Base-by-base conservation (phyloP, 2,888 invertebrate genomes). In the Pammene aurita region DNA sequence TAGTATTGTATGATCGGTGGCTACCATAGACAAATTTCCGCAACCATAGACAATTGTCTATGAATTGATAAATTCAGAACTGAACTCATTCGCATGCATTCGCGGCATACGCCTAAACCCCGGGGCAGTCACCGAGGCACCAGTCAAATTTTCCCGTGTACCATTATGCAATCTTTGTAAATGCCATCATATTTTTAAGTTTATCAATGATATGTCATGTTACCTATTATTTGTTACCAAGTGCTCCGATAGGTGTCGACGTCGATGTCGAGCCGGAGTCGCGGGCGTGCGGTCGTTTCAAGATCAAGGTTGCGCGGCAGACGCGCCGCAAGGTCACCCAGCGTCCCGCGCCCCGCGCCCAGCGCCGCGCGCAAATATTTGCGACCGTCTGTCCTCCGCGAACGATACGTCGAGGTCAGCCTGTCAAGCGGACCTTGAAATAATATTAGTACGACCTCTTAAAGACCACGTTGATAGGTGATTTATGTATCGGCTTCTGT, bases 391-490 rank as follows among this genome's bases (percentile, higher is more conserved):
- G 92, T 92, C 92, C 92, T 90, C 91, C 89, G 86, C 90, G 92
- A 90, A 92, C 92, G 92, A 92, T 92, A 92, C 86, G 89, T 86
- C 90, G 92, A 92, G 92, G 92, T 92, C 92, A 88, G 83, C 82
- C 84, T 84, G 89, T 84, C 87, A 87, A 83, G 74, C 82, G 87
- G 88, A 91, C 92, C 92, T 92, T 92, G 89, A 87, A 88, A 87
- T 84, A 86, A 86, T 89, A 89, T 86, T 86, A 87, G 70, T 84
- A 85, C 88, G 89, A 89, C 88, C 90, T 89, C 89, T 80, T 83
- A 88, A 89, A 88, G 87, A 85, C 86, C 58, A 64, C 58, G 74
- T 61, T 70, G 66, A 74, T 70, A 71, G 71, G 72, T 78, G 81
- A 80, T 83, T 85, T 86, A 85, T 84, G 84, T 83, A 78, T 81